Conservation (phyloP, 2,888 invertebrate species). For the Saturnia pavonia region DNA sequence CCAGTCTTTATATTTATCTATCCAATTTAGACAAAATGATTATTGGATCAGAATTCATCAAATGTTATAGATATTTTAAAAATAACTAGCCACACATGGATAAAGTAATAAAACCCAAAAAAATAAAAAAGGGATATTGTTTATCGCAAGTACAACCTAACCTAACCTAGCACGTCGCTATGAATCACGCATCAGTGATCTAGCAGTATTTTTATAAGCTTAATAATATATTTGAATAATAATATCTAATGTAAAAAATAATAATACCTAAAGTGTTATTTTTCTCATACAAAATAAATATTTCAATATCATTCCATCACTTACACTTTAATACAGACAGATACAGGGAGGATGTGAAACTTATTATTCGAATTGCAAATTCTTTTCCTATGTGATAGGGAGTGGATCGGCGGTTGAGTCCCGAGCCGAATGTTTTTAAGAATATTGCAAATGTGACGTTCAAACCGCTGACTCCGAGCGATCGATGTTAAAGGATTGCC, state of each 20-base stretch:
- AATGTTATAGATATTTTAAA: no score
- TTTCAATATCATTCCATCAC: constrained; percentile 12
- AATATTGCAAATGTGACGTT: constrained; percentile 68
- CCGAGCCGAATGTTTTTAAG: constrained; percentile 65
- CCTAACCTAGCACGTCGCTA: no score
- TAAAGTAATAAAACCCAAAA: no score
- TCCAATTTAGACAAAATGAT: no score
- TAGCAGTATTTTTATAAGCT: not conserved
- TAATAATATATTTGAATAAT: not conserved
- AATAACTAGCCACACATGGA: no score
- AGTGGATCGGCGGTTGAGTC: constrained; percentile 47
- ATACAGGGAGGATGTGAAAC: constrained; percentile 33
- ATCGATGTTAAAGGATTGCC: constrained; percentile 67
- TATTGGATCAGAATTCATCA: no score
- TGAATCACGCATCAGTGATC: no score
- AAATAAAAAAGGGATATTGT: no score
- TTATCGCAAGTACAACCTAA: no score
- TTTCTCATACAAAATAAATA: not conserved
- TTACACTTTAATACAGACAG: constrained; percentile 10
- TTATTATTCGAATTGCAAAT: constrained; percentile 57
- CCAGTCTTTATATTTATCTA: no score
- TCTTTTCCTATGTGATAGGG: constrained; percentile 52
- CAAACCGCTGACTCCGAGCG: constrained; percentile 57
- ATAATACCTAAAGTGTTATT: not conserved
- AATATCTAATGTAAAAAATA: no score